Conservation (phyloP, 2,113 vertebrate species). For the Plestiodon gilberti region DNA sequence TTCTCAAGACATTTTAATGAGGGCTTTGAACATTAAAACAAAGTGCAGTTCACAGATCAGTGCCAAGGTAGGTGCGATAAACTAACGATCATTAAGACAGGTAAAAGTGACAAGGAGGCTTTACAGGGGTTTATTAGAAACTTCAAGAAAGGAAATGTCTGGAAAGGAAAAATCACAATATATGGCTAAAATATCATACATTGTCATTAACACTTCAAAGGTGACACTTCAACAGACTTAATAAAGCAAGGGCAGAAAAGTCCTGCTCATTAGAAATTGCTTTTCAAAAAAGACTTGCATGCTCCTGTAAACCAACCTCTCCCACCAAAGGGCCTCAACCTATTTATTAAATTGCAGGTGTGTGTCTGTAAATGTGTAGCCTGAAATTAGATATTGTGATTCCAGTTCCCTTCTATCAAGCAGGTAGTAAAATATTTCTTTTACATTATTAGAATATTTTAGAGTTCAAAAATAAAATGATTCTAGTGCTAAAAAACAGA, state of each 20-base stretch:
- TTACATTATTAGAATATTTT: slow-evolving; percentile 29
- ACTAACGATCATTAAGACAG: slow-evolving; percentile 13
- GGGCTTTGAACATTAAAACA: background rate
- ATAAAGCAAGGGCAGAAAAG: slow-evolving; percentile 11
- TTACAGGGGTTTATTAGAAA: slow-evolving; percentile 27
- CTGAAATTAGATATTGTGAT: background rate
- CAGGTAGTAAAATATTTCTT: background rate
- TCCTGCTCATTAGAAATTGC: slow-evolving; percentile 16
- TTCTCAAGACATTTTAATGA: slow-evolving; percentile 27
- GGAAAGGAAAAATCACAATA: background rate
- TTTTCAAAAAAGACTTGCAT: slow-evolving; percentile 21
- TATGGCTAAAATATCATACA: slow-evolving; percentile 18
- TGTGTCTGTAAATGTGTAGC: background rate
- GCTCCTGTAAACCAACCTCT: background rate
- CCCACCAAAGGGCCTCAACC: slow-evolving; percentile 10
- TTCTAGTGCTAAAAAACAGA: background rate
- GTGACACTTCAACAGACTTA: slow-evolving; percentile 9
- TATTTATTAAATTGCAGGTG: background rate
- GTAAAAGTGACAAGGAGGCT: slow-evolving; percentile 11
- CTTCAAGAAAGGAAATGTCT: background rate
- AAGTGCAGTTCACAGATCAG: background rate
- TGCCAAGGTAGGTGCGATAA: slow-evolving; percentile 26
- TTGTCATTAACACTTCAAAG: slow-evolving; percentile 33
- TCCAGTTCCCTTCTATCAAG: background rate
- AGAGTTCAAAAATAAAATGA: slow-evolving; percentile 32